Evolutionary conservation across 2,888 invertebrate species (phyloP).

Genomic region (Cristatella mucedo): DNA sequence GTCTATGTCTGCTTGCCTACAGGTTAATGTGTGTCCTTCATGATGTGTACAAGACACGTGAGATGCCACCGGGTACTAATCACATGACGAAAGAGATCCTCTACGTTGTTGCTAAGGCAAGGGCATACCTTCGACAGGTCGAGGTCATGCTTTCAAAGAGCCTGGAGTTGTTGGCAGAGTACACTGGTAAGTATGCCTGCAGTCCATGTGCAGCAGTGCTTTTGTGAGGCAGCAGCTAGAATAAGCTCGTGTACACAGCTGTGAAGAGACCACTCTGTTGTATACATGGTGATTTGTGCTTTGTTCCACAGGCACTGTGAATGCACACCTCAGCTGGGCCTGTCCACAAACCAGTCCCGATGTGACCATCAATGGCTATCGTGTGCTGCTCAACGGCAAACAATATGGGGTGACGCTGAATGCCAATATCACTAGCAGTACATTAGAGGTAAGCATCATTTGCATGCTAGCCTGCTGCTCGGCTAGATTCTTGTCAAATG

Average conservation of each 20-base stretch:
- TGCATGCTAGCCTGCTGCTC: neutral
- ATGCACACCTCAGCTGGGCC: constrained; percentile 34
- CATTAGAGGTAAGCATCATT: constrained; percentile 29
- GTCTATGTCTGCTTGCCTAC: too few relatives aligned
- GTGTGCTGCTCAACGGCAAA: constrained; percentile 37
- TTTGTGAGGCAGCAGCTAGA: too few relatives aligned
- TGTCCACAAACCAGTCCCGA: constrained; percentile 31
- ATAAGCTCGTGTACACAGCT: too few relatives aligned
- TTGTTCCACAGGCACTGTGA: constrained; percentile 25
- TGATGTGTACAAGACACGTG: constrained; percentile 1
- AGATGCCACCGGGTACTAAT: neutral
- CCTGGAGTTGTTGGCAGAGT: constrained; percentile 27
- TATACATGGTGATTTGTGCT: too few relatives aligned
- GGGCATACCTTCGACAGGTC: constrained; percentile 26
- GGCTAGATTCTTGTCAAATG: neutral
- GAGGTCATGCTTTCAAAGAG: constrained; percentile 33
- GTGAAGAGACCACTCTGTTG: too few relatives aligned
- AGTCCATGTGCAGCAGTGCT: too few relatives aligned
- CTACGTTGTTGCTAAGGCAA: constrained; percentile 12
- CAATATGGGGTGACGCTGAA: constrained; percentile 35
- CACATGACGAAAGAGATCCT: constrained; percentile 1
- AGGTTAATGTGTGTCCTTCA: constrained; percentile 6
- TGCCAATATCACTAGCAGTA: constrained; percentile 28
- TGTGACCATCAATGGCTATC: constrained; percentile 28
- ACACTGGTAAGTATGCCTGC: constrained; percentile 24